phyloP scores from a whole-genome alignment of 2,888 invertebrate species.

The Drosophila nigricruria region DNA sequence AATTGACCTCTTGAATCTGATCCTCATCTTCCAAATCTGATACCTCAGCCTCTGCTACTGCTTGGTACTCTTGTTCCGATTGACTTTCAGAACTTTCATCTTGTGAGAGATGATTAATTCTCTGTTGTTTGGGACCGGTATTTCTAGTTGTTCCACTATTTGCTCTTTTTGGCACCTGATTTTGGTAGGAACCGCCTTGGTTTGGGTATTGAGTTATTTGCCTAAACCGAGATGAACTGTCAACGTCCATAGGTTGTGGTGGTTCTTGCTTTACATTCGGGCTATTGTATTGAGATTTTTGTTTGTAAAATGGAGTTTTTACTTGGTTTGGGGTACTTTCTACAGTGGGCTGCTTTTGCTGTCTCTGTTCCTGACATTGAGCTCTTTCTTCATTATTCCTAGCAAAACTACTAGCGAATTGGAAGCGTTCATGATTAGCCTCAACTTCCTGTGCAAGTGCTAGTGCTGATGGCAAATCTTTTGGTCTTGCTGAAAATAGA shows the following conservation, averaged over 20 bases:
- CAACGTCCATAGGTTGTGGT: conserved; percentile 1
- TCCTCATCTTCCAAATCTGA: neutral
- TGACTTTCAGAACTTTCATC: neutral
- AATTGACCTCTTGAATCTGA: conserved; percentile 3
- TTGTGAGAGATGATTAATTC: neutral
- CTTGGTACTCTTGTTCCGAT: neutral
- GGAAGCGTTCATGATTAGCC: neutral
- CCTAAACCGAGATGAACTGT: neutral
- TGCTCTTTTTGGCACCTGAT: neutral
- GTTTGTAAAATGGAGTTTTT: conserved; percentile 1
- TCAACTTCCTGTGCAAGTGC: no score
- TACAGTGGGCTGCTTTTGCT: neutral
- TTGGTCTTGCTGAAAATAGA: neutral
- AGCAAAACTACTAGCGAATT: neutral
- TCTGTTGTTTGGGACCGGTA: no score
- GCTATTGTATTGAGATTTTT: neutral
- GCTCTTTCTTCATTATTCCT: neutral
- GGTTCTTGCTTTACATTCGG: neutral
- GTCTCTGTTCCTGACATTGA: neutral
- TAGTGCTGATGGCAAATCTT: no score
- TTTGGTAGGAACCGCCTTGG: neutral
- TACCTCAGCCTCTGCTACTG: neutral
- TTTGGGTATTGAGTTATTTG: neutral
- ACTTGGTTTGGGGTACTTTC: neutral
- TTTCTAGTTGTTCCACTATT: neutral